A percentile compares a stretch with the other conserved stretches of the same genome.
phyloP scores from a whole-genome alignment of 2,113 vertebrate species.

The Nerophis lumbriciformis region DNA sequence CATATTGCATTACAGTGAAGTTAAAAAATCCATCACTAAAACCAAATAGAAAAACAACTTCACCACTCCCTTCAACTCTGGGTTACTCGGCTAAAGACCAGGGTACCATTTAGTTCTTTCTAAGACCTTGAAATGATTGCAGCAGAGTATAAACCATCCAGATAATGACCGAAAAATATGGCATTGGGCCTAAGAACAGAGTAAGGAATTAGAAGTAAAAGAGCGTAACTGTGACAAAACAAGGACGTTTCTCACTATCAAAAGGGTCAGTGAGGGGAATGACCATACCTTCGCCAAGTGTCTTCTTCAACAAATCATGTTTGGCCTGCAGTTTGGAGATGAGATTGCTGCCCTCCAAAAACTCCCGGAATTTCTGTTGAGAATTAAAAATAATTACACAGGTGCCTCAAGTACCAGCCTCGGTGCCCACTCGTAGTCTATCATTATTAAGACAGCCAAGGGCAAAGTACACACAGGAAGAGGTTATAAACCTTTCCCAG shows the following conservation, averaged over 20 bases:
- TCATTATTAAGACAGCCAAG: slow-evolving; percentile 45
- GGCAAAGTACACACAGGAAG: slow-evolving; percentile 29
- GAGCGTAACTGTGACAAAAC: not conserved
- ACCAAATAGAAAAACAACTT: slow-evolving; percentile 10
- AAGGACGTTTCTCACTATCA: not conserved
- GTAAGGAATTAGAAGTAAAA: not conserved
- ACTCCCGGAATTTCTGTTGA: slow-evolving; percentile 96
- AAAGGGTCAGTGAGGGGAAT: not conserved
- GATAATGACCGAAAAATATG: too few species aligned
- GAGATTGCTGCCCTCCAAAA: slow-evolving; percentile 96
- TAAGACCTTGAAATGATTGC: slow-evolving; percentile 3
- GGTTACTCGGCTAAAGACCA: slow-evolving; percentile 29
- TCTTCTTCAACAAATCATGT: slow-evolving; percentile 92
- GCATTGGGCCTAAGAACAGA: not conserved
- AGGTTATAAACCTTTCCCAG: slow-evolving; percentile 45
- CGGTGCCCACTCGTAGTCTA: slow-evolving; percentile 29
- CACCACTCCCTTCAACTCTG: slow-evolving; percentile 29
- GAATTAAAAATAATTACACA: slow-evolving; percentile 60
- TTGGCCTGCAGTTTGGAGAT: slow-evolving; percentile 99
- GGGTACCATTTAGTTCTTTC: slow-evolving; percentile 25
- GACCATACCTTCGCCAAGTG: slow-evolving; percentile 85
- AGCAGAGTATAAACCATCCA: too few species aligned
- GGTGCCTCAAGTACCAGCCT: slow-evolving; percentile 23
- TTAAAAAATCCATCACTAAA: not conserved
- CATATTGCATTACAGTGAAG: slow-evolving; percentile 31